These are phyloP conservation scores for Ornithoptera priamus DNA, from an alignment of 2,888 invertebrate genomes.

Conservation along the genomic window DNA sequence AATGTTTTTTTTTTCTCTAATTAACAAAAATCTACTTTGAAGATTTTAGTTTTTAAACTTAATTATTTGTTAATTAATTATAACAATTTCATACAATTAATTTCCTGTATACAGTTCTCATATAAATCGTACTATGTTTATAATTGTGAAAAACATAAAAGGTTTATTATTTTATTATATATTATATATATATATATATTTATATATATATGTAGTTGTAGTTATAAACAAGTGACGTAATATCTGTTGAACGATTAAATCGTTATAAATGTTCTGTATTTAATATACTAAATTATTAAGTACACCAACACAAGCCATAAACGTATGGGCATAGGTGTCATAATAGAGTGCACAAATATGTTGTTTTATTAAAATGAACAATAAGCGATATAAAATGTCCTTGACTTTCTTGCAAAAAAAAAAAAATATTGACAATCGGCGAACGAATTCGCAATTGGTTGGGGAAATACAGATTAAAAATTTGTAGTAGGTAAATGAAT, in stretches of 20 bases:
- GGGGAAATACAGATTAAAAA: background rate
- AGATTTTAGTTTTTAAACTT: too few relatives aligned
- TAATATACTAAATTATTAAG: constrained; percentile 10
- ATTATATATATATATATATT: background rate
- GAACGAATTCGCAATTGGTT: background rate
- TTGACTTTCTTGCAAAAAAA: constrained; percentile 9
- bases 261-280: constrained; percentile 13
- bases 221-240: constrained; percentile 17
- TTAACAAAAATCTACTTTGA: too few relatives aligned
- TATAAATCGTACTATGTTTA: background rate
- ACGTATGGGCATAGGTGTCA: background rate
- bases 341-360: constrained; percentile 22
- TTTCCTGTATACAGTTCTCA: too few relatives aligned
- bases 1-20: too few relatives aligned
- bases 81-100: too few relatives aligned
- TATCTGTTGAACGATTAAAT: constrained; percentile 22
- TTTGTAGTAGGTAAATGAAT: too few relatives aligned
- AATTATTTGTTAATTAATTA: too few relatives aligned
- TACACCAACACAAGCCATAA: constrained; percentile 16
- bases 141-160: background rate
- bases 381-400: constrained; percentile 17
- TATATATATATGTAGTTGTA: constrained; percentile 8
- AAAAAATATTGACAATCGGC: constrained; percentile 6
- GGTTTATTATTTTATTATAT: background rate
- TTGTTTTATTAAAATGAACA: constrained; percentile 12